A percentile compares a stretch with the other conserved stretches of the same genome.
Evolutionary conservation across 2,113 vertebrate species (phyloP).

Genomic region (Anoplopoma fimbria): DNA sequence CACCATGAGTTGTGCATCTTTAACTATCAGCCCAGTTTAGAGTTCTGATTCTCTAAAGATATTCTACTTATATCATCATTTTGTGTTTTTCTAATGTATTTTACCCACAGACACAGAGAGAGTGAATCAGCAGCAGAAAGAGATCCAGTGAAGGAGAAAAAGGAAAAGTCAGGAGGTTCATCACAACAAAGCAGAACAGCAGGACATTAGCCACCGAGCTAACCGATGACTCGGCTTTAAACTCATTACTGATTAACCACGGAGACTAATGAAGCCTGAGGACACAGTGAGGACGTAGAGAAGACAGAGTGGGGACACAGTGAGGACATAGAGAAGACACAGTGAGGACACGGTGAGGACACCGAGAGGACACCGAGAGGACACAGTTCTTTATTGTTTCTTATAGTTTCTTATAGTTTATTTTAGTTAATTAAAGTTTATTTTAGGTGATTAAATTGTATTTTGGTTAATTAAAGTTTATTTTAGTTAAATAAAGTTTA

Average conservation of each 20-base stretch:
- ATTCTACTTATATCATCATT: too few species aligned
- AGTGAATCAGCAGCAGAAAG: slow-evolving; percentile 8
- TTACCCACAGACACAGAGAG: too few species aligned
- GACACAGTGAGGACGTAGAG: background rate
- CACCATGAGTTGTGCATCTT: too few species aligned
- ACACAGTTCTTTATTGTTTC: too few species aligned
- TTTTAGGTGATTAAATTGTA: too few species aligned
- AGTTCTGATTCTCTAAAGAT: too few species aligned
- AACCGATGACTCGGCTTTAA: background rate
- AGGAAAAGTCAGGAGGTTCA: background rate
- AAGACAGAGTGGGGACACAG: background rate
- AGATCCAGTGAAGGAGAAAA: background rate
- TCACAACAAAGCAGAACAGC: background rate
- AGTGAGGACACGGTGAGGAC: background rate
- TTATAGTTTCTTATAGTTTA: too few species aligned
- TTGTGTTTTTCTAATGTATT: too few species aligned
- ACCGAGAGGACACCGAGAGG: too few species aligned
- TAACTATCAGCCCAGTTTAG: too few species aligned
- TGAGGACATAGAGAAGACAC: background rate
- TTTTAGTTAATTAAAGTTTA: too few species aligned
- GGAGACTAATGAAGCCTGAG: background rate
- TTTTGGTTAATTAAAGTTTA: too few species aligned
- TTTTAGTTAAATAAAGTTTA: background rate
- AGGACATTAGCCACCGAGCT: background rate
- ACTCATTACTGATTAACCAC: background rate